Conservation (phyloP, 2,888 invertebrate species). For the Dolichopus griseipennis region DNA sequence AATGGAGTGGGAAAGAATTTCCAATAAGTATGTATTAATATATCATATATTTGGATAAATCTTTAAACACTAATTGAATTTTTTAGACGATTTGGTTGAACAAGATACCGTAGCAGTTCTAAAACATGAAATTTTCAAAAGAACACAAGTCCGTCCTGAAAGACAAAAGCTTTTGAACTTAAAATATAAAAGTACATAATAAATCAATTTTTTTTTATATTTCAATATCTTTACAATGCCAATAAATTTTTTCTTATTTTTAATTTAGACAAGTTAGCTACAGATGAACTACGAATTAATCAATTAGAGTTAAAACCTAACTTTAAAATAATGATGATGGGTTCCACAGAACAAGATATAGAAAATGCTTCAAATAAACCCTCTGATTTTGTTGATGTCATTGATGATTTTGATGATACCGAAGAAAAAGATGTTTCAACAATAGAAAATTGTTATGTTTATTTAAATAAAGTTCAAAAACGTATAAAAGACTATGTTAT, state of each 20-base stretch:
- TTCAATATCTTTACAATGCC: not conserved
- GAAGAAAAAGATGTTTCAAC: slow-evolving; percentile 58
- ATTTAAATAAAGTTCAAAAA: slow-evolving; percentile 72
- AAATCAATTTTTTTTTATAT: not conserved
- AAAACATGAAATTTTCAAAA: slow-evolving; percentile 75
- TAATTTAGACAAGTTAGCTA: slow-evolving; percentile 67
- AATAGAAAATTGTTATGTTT: slow-evolving; percentile 48
- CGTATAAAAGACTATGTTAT: slow-evolving; percentile 77
- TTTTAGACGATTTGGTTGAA: slow-evolving; percentile 54
- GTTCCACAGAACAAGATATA: slow-evolving; percentile 86
- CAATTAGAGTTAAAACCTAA: slow-evolving; percentile 73
- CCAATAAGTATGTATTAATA: slow-evolving; percentile 45
- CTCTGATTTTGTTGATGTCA: slow-evolving; percentile 71
- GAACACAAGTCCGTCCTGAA: slow-evolving; percentile 85
- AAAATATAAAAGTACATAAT: slow-evolving; percentile 70
- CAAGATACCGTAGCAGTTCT: slow-evolving; percentile 69
- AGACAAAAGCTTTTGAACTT: slow-evolving; percentile 89
- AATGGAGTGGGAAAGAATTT: slow-evolving; percentile 91
- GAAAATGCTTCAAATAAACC: slow-evolving; percentile 72
- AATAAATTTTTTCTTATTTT: slow-evolving; percentile 6
- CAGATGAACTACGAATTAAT: slow-evolving; percentile 67
- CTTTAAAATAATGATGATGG: slow-evolving; percentile 95
- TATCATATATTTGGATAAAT: not conserved
- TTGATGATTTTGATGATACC: slow-evolving; percentile 86
- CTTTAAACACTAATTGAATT: not conserved